phyloP scores from a whole-genome alignment of 1,140 invertebrate genomes.

The Antheraea pernyi region DNA sequence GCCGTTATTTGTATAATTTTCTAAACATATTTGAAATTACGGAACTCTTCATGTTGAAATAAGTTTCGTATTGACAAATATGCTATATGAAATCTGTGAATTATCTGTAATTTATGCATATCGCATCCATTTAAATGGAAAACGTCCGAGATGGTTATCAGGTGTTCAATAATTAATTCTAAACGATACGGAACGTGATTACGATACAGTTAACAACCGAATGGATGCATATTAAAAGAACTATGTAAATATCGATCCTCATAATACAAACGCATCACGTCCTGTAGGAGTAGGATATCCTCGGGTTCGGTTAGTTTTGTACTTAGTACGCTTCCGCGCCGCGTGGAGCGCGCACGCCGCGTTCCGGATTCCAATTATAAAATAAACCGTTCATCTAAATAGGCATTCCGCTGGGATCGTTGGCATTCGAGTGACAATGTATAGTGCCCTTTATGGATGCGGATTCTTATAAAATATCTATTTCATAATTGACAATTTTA shows the following conservation, averaged over 20 bases:
- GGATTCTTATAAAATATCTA: background rate
- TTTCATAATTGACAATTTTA: background rate
- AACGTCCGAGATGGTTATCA: background rate
- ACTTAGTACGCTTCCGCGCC: constrained; percentile 57
- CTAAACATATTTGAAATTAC: too few relatives aligned
- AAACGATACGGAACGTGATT: background rate
- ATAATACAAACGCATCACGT: constrained; percentile 57
- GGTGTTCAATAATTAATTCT: background rate
- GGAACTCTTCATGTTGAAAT: too few relatives aligned
- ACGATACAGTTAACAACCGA: background rate
- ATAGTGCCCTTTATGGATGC: constrained; percentile 23
- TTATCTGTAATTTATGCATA: background rate
- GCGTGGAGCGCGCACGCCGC: constrained; percentile 63
- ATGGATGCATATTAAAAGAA: constrained; percentile 65
- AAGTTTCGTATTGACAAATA: background rate
- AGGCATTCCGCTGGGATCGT: constrained; percentile 24
- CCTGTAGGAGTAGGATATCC: constrained; percentile 63
- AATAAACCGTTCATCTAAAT: constrained; percentile 27
- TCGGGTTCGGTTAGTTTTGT: constrained; percentile 43
- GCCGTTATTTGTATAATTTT: too few relatives aligned
- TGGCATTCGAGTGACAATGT: constrained; percentile 28
- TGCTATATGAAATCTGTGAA: background rate
- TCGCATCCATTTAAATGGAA: background rate
- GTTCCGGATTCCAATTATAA: constrained; percentile 42
- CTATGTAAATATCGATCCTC: constrained; percentile 77